These are phyloP conservation scores for Argyrosomus japonicus DNA, from an alignment of 2,113 vertebrate genomes.

Conservation along the genomic window DNA sequence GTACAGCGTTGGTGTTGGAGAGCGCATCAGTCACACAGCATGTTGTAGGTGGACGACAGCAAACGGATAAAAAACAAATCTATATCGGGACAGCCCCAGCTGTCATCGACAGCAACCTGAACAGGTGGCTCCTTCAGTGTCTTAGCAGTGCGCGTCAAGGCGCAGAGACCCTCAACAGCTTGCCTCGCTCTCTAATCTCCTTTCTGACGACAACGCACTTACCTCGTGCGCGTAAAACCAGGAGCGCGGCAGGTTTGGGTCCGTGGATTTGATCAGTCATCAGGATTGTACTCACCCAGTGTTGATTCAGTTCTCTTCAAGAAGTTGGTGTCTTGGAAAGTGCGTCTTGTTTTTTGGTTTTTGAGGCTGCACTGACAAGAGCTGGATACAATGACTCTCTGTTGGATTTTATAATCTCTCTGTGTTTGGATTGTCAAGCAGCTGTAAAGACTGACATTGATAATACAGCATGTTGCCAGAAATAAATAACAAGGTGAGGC, in stretches of 20 bases:
- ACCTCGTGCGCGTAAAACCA: constrained; percentile 56
- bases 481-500: constrained; percentile 86
- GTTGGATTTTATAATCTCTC: constrained; percentile 68
- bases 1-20: constrained; percentile 40
- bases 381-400: constrained; percentile 63
- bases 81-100: constrained; percentile 77
- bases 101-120: constrained; percentile 77
- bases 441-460: constrained; percentile 26
- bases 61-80: constrained; percentile 67
- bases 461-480: constrained; percentile 83
- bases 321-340: constrained; percentile 8
- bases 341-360: not conserved
- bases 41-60: constrained; percentile 63
- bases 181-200: constrained; percentile 75
- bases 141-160: constrained; percentile 56
- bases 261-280: constrained; percentile 50
- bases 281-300: constrained; percentile 35
- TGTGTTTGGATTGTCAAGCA: constrained; percentile 47
- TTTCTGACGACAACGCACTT: constrained; percentile 76
- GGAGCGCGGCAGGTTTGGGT: constrained; percentile 39
- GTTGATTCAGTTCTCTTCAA: constrained; percentile 8
- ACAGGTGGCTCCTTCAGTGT: constrained; percentile 76
- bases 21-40: constrained; percentile 50
- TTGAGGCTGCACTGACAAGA: constrained; percentile 15
- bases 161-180: constrained; percentile 74